Evolutionary conservation across 2,113 vertebrate genomes (phyloP).

Genomic region (Potamarius usumacintae): DNA sequence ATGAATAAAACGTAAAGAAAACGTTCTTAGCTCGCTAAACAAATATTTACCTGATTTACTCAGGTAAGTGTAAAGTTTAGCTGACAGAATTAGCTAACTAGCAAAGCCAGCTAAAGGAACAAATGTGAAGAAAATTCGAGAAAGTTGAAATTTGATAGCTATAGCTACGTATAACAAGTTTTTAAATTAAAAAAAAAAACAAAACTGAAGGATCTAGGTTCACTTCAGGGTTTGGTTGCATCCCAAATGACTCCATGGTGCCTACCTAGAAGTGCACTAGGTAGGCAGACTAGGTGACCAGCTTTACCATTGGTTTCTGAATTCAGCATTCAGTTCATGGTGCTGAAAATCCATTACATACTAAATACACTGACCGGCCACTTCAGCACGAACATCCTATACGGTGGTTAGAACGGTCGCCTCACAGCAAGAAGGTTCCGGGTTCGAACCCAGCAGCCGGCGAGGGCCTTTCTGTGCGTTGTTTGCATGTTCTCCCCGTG

Average conservation of each 20-base stretch:
- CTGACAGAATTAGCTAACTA: background rate
- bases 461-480: no score
- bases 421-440: no score
- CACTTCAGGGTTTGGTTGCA: background rate
- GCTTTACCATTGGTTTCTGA: background rate
- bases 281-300: background rate
- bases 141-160: background rate
- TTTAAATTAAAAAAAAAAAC: no score
- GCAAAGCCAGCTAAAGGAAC: background rate
- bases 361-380: background rate
- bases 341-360: background rate
- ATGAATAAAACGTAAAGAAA: background rate
- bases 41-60: background rate
- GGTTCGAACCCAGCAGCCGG: no score
- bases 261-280: background rate
- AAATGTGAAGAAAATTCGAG: background rate
- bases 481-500: no score
- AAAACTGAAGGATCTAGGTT: background rate
- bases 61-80: background rate
- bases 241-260: background rate
- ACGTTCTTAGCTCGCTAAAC: background rate
- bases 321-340: background rate
- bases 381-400: background rate
- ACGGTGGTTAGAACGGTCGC: background rate
- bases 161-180: background rate